Percentiles rank a stretch among this genome's conserved stretches.
Evolutionary conservation across 2,113 vertebrate genomes (phyloP).

Genomic region (Microtus ochrogaster): DNA sequence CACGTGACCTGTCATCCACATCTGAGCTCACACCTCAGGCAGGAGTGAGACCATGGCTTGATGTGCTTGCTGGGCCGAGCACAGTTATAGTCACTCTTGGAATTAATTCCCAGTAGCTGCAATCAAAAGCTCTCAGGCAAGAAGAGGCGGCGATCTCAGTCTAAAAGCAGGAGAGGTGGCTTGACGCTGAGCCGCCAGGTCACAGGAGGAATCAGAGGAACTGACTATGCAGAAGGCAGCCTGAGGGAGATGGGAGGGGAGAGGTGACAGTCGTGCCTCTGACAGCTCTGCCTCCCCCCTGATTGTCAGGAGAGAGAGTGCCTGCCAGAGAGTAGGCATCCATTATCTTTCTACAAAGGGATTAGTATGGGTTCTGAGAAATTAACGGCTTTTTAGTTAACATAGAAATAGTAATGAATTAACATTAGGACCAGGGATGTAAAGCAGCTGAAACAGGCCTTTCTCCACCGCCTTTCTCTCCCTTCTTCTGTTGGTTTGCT

Average conservation of each 20-base stretch:
- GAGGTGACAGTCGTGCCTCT: slow-evolving; percentile 75
- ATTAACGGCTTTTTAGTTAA: slow-evolving; percentile 88
- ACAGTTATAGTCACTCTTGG: slow-evolving; percentile 65
- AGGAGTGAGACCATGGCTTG: slow-evolving; percentile 77
- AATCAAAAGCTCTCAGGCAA: slow-evolving; percentile 64
- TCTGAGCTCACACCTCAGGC: background rate
- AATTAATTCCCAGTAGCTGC: slow-evolving; percentile 71
- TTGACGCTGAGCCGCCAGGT: slow-evolving; percentile 72
- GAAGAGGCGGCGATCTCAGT: slow-evolving; percentile 53
- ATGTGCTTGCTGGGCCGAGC: slow-evolving; percentile 68
- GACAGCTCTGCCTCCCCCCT: slow-evolving; percentile 81
- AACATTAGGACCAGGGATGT: slow-evolving; percentile 79
- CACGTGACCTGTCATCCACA: slow-evolving; percentile 57
- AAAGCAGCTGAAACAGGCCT: slow-evolving; percentile 79
- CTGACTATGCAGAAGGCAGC: slow-evolving; percentile 80
- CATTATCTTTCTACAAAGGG: slow-evolving; percentile 89
- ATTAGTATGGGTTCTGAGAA: slow-evolving; percentile 87
- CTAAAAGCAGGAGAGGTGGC: slow-evolving; percentile 73
- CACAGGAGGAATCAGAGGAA: slow-evolving; percentile 63
- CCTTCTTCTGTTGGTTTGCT: slow-evolving; percentile 71
- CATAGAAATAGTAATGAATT: slow-evolving; percentile 87
- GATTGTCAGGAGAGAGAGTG: slow-evolving; percentile 84
- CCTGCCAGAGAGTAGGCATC: slow-evolving; percentile 80
- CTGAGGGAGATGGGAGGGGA: slow-evolving; percentile 69
- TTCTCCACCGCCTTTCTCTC: slow-evolving; percentile 63